phyloP scores from a whole-genome alignment of 2,113 vertebrate species.

The Aramus guarauna region DNA sequence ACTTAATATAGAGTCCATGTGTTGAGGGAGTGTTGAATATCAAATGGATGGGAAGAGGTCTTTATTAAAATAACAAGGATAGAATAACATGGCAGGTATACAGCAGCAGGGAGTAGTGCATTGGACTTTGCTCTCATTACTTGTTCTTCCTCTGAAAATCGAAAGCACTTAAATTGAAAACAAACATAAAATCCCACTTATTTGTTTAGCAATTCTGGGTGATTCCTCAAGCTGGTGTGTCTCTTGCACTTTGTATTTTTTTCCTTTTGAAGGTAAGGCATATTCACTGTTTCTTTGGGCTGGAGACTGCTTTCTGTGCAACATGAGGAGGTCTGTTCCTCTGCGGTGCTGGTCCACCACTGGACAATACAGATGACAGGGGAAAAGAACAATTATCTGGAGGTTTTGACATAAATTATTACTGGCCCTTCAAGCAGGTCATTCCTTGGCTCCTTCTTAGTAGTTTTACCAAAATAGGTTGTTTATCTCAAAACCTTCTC shows the following conservation, averaged over 20 bases:
- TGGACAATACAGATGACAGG: not conserved
- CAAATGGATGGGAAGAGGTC: not conserved
- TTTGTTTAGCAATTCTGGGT: not conserved
- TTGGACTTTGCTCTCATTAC: not conserved
- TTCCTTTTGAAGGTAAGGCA: not conserved
- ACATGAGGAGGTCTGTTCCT: not conserved
- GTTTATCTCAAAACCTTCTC: not conserved
- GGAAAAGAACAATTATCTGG: not conserved
- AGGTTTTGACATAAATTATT: not conserved
- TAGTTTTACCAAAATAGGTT: not conserved
- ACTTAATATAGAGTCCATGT: rapidly evolving
- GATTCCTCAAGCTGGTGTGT: not conserved
- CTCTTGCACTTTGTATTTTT: not conserved
- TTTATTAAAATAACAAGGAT: not conserved
- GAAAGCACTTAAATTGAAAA: not conserved
- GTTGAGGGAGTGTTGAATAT: not conserved
- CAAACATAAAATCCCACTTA: not conserved
- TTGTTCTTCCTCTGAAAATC: not conserved
- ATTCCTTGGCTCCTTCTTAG: not conserved
- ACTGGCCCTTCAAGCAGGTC: not conserved
- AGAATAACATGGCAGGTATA: not conserved
- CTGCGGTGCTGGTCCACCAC: not conserved
- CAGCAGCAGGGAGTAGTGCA: not conserved
- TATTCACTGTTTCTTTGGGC: not conserved
- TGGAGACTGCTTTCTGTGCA: not conserved